A percentile compares a stretch with the other conserved stretches of the same genome.
These are phyloP conservation scores for Copidosoma floridanum DNA, from an alignment of 1,140 invertebrate genomes.

Conservation along the genomic window DNA sequence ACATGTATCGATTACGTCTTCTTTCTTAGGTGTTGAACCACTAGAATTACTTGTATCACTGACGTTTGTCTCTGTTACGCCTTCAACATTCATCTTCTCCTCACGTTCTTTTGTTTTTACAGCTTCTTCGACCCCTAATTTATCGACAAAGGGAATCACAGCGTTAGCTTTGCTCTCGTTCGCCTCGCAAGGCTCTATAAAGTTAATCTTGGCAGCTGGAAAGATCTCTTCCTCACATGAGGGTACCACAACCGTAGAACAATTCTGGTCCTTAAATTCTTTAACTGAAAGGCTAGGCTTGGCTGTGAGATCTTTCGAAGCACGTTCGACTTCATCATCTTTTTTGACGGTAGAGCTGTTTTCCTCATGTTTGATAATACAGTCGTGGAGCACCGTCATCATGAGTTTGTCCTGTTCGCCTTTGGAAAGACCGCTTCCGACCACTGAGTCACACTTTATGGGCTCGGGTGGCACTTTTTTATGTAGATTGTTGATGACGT, in stretches of 20 bases:
- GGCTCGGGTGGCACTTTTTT: constrained; percentile 46
- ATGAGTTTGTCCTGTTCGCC: constrained; percentile 51
- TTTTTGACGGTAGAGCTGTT: constrained; percentile 9
- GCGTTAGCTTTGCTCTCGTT: constrained; percentile 40
- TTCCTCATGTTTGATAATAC: constrained; percentile 46
- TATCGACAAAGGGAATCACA: constrained; percentile 28
- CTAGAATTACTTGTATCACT: neutral
- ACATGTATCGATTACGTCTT: neutral
- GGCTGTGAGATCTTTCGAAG: constrained; percentile 3
- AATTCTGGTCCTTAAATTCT: neutral
- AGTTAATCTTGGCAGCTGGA: constrained; percentile 4
- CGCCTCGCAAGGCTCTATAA: constrained; percentile 38
- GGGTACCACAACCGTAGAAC: neutral
- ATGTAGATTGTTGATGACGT: constrained; percentile 52
- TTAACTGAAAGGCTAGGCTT: neutral
- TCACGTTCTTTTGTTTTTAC: neutral
- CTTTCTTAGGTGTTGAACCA: neutral
- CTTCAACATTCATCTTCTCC: constrained; percentile 20
- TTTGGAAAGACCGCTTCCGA: no score
- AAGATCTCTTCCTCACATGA: constrained; percentile 6
- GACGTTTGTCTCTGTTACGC: neutral
- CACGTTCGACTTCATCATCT: no score
- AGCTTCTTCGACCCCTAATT: neutral
- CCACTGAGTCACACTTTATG: constrained; percentile 11
- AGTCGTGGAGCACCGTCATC: constrained; percentile 53